Evolutionary conservation across 2,888 invertebrate species (phyloP).

Genomic region (Acleris laterana): DNA sequence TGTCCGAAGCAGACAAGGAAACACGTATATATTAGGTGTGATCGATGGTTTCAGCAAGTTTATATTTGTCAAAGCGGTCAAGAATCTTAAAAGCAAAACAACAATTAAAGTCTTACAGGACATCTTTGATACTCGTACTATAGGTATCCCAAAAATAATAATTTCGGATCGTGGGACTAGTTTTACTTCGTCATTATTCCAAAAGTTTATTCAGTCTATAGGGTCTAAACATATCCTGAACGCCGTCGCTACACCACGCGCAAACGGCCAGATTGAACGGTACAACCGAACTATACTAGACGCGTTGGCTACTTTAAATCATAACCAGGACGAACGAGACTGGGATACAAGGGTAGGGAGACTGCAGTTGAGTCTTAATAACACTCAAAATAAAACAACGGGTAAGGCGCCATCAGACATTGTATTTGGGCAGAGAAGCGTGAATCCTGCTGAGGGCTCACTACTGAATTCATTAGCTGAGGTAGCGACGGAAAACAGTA

Average conservation of each 20-base stretch:
- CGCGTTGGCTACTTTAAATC: conserved; percentile 17
- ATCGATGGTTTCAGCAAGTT: no score
- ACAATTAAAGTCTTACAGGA: conserved; percentile 29
- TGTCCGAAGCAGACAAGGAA: conserved; percentile 25
- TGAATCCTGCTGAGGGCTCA: neutral
- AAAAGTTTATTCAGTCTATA: conserved; percentile 7
- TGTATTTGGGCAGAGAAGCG: conserved; percentile 30
- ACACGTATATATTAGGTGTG: no score
- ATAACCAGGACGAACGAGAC: conserved; percentile 13
- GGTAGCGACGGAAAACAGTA: neutral
- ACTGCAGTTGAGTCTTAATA: conserved; percentile 39
- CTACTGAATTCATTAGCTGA: neutral
- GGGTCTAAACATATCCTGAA: conserved; percentile 5
- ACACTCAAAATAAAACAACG: conserved; percentile 37
- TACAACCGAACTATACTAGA: conserved; percentile 38
- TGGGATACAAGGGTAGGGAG: conserved; percentile 36
- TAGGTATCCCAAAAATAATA: conserved; percentile 27
- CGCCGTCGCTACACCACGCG: conserved; percentile 7
- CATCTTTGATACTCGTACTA: conserved; percentile 9
- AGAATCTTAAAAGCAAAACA: conserved; percentile 15
- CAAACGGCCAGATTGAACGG: conserved; percentile 11
- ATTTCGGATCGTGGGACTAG: conserved; percentile 29
- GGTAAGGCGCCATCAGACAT: conserved; percentile 37
- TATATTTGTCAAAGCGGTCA: no score
- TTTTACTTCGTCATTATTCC: conserved; percentile 23